Evolutionary conservation across 2,888 invertebrate species (phyloP), one percentile per base, ranked within the genome.

Genomic region (Agrotis segetum): DNA sequence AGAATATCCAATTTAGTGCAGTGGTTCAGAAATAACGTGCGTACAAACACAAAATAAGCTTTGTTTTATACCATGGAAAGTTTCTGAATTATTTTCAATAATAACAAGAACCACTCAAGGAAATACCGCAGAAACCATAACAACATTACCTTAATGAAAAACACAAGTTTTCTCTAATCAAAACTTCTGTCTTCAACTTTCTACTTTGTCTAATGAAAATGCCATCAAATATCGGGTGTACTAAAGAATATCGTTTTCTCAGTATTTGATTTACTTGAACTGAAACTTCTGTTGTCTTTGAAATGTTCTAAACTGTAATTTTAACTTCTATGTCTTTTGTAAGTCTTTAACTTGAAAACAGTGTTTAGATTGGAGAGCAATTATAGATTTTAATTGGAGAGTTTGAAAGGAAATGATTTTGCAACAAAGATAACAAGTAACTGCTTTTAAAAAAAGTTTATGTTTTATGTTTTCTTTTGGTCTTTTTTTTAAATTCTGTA

Each of bases 201-300:
- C 5, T 6, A 50, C 53, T 69, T 34, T 44, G 1, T n/a, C 19
- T 79, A 77, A 79, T 76, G 63, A 79, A 81, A 24, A 59, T 65
- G 65, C 65, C 68, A 63, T 82, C 63, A 83, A 84, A 81, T 82
- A 85, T 82, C 84, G 46, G 66, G 56, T 85, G 67, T 76, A 74
- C 59, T 74, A 62, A 83, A 84, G 74, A 81, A 77, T 77, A 78
- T 78, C 49, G 70, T 84, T 73, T 77, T 78, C 69, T 78, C 67
- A 77, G 71, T 77, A 79, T 74, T 77, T 75, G 66, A 83, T 78
- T 66, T 77, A 72, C 62, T 68, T 19, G 50, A 73, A 69, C 60
- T 66, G 69, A n/a, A 46, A 62, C 67, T 77, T 52, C 13, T 63
- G 56, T 60, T 62, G 46, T 79, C 71, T 85, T 84, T 80, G 67